Percentiles rank a stretch among this genome's conserved stretches.
These are phyloP conservation scores for Linyphia triangularis DNA, from an alignment of 2,888 invertebrate species.

Conservation along the genomic window DNA sequence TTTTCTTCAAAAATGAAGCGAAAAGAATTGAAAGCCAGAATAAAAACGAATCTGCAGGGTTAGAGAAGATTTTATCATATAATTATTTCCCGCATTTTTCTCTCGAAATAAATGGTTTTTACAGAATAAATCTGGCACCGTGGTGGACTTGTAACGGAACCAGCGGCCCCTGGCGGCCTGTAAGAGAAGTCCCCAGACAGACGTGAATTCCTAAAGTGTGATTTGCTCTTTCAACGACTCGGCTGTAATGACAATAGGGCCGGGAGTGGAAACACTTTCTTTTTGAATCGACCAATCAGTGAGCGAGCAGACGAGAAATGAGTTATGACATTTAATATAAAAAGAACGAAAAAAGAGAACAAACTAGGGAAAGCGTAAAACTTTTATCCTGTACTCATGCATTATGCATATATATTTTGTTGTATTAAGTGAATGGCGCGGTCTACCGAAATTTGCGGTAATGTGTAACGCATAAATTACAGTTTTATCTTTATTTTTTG, in stretches of 20 bases:
- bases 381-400: constrained; percentile 74
- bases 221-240: constrained; percentile 68
- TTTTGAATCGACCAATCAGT: constrained; percentile 70
- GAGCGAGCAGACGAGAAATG: constrained; percentile 48
- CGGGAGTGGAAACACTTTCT: constrained; percentile 60
- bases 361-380: constrained; percentile 57
- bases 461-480: constrained; percentile 73
- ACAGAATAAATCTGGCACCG: constrained; percentile 66
- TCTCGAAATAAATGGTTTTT: constrained; percentile 74
- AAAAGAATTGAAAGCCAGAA: constrained; percentile 57
- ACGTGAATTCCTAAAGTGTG: constrained; percentile 71
- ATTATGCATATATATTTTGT: constrained; percentile 73
- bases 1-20: constrained; percentile 44
- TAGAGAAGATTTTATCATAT: constrained; percentile 68
- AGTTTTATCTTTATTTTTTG: constrained; percentile 74
- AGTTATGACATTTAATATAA: constrained; percentile 70
- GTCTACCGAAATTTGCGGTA: constrained; percentile 68
- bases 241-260: constrained; percentile 67
- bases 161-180: constrained; percentile 63
- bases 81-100: constrained; percentile 74
- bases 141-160: constrained; percentile 43
- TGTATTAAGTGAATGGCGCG: constrained; percentile 73
- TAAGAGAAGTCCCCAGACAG: constrained; percentile 54
- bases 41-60: constrained; percentile 60
- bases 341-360: constrained; percentile 21